Evolutionary conservation across 2,113 vertebrate genomes (phyloP).

Genomic region (Hippocampus abdominalis): DNA sequence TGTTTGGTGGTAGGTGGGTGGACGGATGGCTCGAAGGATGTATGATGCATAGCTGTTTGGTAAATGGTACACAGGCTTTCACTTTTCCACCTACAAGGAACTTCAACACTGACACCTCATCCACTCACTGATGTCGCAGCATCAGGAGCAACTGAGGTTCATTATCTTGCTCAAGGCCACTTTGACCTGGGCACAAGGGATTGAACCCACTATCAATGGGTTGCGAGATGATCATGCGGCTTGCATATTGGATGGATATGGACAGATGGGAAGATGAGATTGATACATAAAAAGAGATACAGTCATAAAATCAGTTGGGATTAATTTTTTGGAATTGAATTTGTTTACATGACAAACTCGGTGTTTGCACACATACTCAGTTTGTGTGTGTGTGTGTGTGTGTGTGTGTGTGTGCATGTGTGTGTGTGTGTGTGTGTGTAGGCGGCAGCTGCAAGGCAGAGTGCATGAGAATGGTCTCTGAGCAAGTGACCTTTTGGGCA

Average conservation of each 20-base stretch:
- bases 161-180: no score
- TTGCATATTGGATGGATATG: neutral
- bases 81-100: no score
- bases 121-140: no score
- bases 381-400: slow-evolving; percentile 31
- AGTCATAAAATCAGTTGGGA: no score
- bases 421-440: slow-evolving; percentile 51
- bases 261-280: neutral
- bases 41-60: neutral
- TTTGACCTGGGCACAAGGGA: no score
- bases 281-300: neutral
- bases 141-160: no score
- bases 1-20: neutral
- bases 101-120: no score
- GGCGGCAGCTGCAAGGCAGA: slow-evolving; percentile 78
- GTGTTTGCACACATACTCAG: neutral
- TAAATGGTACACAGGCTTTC: no score
- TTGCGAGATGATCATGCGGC: no score
- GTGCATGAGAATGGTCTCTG: slow-evolving; percentile 70
- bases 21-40: neutral
- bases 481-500: slow-evolving; percentile 77
- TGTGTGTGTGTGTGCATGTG: slow-evolving; percentile 9
- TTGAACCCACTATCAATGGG: no score
- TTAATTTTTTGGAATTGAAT: no score
- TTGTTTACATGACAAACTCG: neutral